Conservation (phyloP, 2,888 invertebrate genomes). For the Scrobipalpa atriplicella region DNA sequence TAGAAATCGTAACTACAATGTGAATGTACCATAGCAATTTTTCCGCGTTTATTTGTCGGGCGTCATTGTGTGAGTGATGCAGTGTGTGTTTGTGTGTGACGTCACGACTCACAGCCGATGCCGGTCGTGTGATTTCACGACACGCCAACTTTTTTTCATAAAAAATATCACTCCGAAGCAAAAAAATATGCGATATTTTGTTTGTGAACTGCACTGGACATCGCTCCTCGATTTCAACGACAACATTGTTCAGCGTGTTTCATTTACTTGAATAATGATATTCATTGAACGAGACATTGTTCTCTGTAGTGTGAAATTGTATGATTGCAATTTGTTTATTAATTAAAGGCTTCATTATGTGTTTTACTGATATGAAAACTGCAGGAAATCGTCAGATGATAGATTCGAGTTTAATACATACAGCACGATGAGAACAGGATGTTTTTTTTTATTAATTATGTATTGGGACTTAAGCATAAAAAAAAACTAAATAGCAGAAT, state of each 20-base stretch:
- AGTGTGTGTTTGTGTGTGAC: not conserved
- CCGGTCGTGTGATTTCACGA: conserved; percentile 30
- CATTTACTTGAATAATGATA: not conserved
- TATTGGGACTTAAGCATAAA: too few relatives aligned
- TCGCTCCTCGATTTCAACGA: not conserved
- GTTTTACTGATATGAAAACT: not conserved
- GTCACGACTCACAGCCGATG: not conserved
- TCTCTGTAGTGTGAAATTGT: not conserved
- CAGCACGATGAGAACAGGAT: too few relatives aligned
- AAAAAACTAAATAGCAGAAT: too few relatives aligned
- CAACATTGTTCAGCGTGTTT: not conserved
- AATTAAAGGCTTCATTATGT: not conserved
- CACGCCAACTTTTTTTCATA: conserved; percentile 28
- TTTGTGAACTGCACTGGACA: not conserved
- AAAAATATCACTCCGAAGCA: conserved; percentile 25
- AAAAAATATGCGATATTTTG: conserved; percentile 12
- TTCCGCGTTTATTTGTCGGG: conserved; percentile 21
- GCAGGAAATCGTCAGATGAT: not conserved
- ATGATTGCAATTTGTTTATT: conserved; percentile 2
- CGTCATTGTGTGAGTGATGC: conserved; percentile 4
- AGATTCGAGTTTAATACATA: too few relatives aligned
- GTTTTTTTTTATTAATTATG: too few relatives aligned
- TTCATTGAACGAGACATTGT: conserved; percentile 11
- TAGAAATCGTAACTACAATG: conserved; percentile 46
- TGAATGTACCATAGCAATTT: conserved; percentile 21